Percentiles rank a stretch among this genome's conserved stretches.
These are phyloP conservation scores for Melinaea marsaeus DNA, from an alignment of 2,888 invertebrate genomes.

Conservation along the genomic window DNA sequence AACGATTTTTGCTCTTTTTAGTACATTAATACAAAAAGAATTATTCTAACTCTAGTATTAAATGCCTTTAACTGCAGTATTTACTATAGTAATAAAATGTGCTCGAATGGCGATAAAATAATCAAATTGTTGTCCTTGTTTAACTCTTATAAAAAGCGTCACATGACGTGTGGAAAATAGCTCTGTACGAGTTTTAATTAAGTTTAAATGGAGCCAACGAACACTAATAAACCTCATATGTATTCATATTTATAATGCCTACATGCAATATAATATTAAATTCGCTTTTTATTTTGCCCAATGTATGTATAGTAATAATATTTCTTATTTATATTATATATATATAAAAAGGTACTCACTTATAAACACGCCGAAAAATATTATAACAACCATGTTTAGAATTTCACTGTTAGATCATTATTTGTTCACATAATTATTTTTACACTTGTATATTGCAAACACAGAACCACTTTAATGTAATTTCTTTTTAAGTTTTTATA, in stretches of 20 bases:
- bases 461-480: slow-evolving; percentile 16
- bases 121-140: slow-evolving; percentile 3
- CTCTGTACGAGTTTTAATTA: slow-evolving; percentile 3
- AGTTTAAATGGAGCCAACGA: slow-evolving; percentile 4
- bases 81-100: background rate
- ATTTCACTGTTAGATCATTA: slow-evolving; percentile 35
- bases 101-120: background rate
- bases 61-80: no score
- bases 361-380: slow-evolving; percentile 49
- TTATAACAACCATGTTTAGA: slow-evolving; percentile 48
- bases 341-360: slow-evolving; percentile 41
- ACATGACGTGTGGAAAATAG: slow-evolving; percentile 5
- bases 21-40: no score
- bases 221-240: background rate
- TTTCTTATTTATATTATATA: background rate
- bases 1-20: no score
- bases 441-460: background rate
- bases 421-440: slow-evolving; percentile 34
- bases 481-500: slow-evolving; percentile 12
- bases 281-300: background rate
- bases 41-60: no score
- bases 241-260: slow-evolving; percentile 3
- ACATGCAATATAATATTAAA: background rate
- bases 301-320: no score
- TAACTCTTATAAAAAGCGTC: background rate